Conservation (phyloP, 1,140 invertebrate species). For the Cotesia glomerata region DNA sequence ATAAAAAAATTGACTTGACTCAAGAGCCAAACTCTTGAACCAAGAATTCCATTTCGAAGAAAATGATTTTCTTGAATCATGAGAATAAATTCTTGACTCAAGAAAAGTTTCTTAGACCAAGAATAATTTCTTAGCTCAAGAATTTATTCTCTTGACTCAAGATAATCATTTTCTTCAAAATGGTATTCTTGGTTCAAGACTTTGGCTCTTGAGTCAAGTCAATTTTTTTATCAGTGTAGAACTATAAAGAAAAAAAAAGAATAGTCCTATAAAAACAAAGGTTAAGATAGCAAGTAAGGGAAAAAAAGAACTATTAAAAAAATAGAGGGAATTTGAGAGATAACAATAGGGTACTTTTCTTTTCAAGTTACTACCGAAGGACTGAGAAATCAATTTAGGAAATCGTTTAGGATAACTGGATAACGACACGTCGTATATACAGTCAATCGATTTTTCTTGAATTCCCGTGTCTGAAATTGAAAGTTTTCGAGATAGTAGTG, state of each 20-base stretch:
- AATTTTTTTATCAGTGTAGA: no score
- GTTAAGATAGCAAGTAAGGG: not conserved
- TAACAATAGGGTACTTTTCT: conserved; percentile 6
- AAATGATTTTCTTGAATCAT: no score
- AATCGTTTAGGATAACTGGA: conserved; percentile 44
- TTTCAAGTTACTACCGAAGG: conserved; percentile 24
- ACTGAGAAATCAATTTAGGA: conserved; percentile 57
- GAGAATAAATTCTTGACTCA: no score
- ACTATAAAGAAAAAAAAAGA: not conserved
- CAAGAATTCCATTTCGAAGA: no score
- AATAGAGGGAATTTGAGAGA: not conserved
- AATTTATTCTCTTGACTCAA: no score
- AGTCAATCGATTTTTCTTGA: conserved; percentile 33
- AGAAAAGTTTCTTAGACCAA: no score
- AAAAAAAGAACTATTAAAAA: not conserved
- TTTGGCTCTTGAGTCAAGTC: no score
- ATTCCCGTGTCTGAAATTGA: conserved; percentile 9
- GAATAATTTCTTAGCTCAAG: no score
- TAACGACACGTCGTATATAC: conserved; percentile 37
- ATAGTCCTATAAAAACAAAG: not conserved
- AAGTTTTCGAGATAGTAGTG: not conserved
- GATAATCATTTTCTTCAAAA: no score
- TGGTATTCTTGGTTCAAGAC: no score
- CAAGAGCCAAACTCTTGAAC: no score
- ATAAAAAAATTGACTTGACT: no score